Percentiles rank a stretch among this genome's conserved stretches.
Conservation (phyloP, 2,888 invertebrate genomes). For the Mythimna loreyi region DNA sequence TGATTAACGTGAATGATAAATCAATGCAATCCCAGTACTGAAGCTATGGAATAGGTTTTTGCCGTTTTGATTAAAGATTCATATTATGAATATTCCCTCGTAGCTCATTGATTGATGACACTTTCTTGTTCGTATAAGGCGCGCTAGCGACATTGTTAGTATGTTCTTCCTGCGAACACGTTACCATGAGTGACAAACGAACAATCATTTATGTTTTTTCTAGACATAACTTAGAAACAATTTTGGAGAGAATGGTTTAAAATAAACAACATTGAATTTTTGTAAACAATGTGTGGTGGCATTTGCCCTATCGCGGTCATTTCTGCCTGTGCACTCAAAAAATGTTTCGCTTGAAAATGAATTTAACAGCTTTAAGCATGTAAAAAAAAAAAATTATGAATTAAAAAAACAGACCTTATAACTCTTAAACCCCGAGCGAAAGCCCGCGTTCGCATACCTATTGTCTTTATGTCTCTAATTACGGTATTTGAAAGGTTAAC, state of each 20-base stretch:
- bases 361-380: too few species aligned
- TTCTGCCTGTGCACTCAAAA: too few species aligned
- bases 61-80: conserved; percentile 74
- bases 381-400: neutral
- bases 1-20: conserved; percentile 82
- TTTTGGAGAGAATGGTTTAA: neutral
- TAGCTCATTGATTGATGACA: conserved; percentile 79
- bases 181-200: conserved; percentile 30
- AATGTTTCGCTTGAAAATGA: too few species aligned
- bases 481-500: too few species aligned
- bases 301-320: too few species aligned
- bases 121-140: conserved; percentile 58
- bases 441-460: too few species aligned
- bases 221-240: neutral
- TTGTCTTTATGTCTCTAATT: too few species aligned
- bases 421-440: too few species aligned
- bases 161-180: conserved; percentile 27
- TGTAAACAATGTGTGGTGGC: too few species aligned
- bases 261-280: neutral
- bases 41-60: conserved; percentile 67
- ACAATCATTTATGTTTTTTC: conserved; percentile 2
- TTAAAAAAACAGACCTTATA: neutral
- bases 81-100: conserved; percentile 63
- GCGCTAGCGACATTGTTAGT: conserved; percentile 35
- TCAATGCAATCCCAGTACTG: conserved; percentile 66